Conservation (phyloP, 2,888 invertebrate species). For the Lasioglossum pauxillum region DNA sequence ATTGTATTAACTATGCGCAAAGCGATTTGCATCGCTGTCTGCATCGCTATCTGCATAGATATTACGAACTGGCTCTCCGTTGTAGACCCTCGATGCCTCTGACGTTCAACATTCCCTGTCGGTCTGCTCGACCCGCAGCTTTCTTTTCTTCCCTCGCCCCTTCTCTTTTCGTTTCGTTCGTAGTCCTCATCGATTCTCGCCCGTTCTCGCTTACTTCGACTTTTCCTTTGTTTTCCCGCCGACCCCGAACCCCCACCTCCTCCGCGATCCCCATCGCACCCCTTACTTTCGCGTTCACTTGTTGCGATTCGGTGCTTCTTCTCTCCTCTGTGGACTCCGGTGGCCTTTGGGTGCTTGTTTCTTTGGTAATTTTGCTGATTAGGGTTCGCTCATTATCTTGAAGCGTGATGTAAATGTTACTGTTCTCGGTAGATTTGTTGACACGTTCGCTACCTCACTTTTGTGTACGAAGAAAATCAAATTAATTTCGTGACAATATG, state of each 20-base stretch:
- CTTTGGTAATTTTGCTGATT: neutral
- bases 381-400: neutral
- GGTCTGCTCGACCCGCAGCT: neutral
- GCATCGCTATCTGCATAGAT: constrained; percentile 68
- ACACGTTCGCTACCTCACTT: neutral
- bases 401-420: neutral
- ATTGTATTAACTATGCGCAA: constrained; percentile 71
- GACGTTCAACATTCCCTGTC: constrained; percentile 29
- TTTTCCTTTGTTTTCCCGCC: neutral
- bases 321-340: neutral
- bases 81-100: constrained; percentile 49
- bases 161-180: neutral
- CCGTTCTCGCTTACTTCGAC: neutral
- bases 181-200: neutral
- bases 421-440: neutral
- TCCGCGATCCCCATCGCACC: neutral
- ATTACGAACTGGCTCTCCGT: constrained; percentile 51
- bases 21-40: constrained; percentile 68
- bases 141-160: neutral
- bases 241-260: neutral
- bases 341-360: neutral
- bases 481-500: no score
- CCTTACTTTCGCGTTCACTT: constrained; percentile 1
- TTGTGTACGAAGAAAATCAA: neutral
- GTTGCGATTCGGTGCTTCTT: neutral